Conservation (phyloP, 1,140 invertebrate species). For the Pogonomyrmex barbatus region DNA sequence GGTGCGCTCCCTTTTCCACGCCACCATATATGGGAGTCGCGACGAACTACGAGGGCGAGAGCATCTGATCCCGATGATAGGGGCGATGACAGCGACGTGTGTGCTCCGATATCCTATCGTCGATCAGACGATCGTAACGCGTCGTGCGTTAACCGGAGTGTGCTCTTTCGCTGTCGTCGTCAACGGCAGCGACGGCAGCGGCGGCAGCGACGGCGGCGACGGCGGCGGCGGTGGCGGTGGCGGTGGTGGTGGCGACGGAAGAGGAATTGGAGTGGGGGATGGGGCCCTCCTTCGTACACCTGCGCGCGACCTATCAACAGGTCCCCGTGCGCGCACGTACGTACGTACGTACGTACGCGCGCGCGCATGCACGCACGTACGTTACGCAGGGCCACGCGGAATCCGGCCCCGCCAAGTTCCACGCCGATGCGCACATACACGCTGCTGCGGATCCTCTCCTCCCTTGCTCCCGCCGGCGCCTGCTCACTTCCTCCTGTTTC, state of each 20-base stretch:
- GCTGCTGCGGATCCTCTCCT: constrained; percentile 30
- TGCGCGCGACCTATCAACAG: constrained; percentile 64
- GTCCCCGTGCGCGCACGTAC: constrained; percentile 34
- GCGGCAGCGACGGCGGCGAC: neutral
- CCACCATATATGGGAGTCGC: constrained; percentile 32
- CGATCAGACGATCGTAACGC: constrained; percentile 39
- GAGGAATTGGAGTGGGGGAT: neutral
- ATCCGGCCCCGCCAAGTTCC: constrained; percentile 66
- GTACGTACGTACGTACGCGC: constrained; percentile 55
- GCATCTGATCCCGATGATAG: constrained; percentile 22
- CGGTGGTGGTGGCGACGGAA: neutral
- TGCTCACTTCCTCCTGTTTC: neutral
- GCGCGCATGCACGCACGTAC: constrained; percentile 58
- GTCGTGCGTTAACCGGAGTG: constrained; percentile 7
- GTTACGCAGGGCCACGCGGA: constrained; percentile 69
- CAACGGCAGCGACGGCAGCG: neutral
- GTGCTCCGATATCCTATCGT: neutral
- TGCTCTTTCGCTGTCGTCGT: neutral
- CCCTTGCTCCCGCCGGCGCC: neutral
- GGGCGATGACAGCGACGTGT: neutral
- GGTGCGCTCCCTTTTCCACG: constrained; percentile 24
- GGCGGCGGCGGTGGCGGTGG: neutral
- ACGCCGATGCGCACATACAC: constrained; percentile 66
- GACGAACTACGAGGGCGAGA: neutral
- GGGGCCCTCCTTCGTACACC: constrained; percentile 50